These are phyloP conservation scores for Parauchenoglanis punctatus DNA, from an alignment of 2,797 vertebrate species.

Conservation along the genomic window DNA sequence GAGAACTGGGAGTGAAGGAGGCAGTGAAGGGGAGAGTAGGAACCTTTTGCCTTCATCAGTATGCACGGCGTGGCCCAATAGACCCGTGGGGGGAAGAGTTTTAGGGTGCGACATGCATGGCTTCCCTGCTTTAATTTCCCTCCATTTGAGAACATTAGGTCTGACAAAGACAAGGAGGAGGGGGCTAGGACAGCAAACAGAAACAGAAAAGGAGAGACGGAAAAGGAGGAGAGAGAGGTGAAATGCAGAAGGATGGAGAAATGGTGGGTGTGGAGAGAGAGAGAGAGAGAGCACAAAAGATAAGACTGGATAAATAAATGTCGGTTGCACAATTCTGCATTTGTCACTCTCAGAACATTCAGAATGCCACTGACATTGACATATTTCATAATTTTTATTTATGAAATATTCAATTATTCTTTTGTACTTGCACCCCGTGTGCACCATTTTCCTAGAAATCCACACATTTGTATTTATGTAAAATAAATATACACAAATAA, in stretches of 20 bases:
- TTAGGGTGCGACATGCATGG: slow-evolving; percentile 70
- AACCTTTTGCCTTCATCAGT: slow-evolving; percentile 78
- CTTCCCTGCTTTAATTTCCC: slow-evolving; percentile 84
- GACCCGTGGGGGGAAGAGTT: slow-evolving; percentile 68
- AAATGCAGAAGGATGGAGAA: background rate
- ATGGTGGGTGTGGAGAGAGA: background rate
- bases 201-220: slow-evolving; percentile 36
- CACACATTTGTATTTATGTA: background rate
- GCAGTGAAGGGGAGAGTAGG: slow-evolving; percentile 71
- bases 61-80: slow-evolving; percentile 76
- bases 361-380: background rate
- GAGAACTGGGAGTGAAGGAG: slow-evolving; percentile 75
- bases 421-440: background rate
- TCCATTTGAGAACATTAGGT: slow-evolving; percentile 81
- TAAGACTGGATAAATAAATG: background rate
- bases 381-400: background rate
- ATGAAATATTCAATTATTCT: background rate
- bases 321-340: background rate
- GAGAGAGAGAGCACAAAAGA: background rate
- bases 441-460: background rate
- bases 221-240: slow-evolving; percentile 20
- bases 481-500: background rate
- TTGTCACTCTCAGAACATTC: background rate
- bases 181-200: slow-evolving; percentile 51
- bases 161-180: slow-evolving; percentile 73